These are phyloP conservation scores for Ophthalmolycus amberensis DNA, from an alignment of 2,113 vertebrate species.

Conservation along the genomic window DNA sequence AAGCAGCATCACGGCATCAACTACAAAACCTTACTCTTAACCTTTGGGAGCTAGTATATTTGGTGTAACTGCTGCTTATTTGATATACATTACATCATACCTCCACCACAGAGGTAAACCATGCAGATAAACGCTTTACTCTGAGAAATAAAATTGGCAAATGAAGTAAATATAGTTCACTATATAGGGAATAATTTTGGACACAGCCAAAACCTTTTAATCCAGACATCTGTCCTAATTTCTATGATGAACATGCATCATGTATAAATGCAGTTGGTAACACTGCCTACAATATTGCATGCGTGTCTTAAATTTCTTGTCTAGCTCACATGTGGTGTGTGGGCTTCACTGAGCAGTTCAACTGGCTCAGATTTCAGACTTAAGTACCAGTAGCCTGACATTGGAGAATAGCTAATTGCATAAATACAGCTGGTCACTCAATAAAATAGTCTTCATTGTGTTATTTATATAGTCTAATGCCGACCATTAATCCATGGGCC, in stretches of 20 bases:
- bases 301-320: constrained; percentile 17
- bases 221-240: constrained; percentile 4
- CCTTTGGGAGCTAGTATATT: constrained; percentile 11
- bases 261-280: not conserved
- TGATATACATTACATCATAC: constrained; percentile 2
- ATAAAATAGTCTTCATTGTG: not conserved
- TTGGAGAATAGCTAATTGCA: constrained; percentile 45
- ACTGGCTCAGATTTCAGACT: constrained; percentile 73
- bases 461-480: not conserved
- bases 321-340: constrained; percentile 41
- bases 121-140: not conserved
- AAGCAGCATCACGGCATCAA: constrained; percentile 32
- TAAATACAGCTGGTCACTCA: constrained; percentile 64
- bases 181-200: not conserved
- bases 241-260: not conserved
- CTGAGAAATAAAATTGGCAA: not conserved
- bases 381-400: constrained; percentile 57
- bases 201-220: not conserved
- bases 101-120: not conserved
- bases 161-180: not conserved
- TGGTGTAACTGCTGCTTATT: constrained; percentile 6
- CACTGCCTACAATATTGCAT: not conserved
- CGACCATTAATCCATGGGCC: not conserved
- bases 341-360: constrained; percentile 40
- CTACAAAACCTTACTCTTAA: constrained; percentile 42